phyloP scores from a whole-genome alignment of 2,797 vertebrate species.

The Diceros bicornis region DNA sequence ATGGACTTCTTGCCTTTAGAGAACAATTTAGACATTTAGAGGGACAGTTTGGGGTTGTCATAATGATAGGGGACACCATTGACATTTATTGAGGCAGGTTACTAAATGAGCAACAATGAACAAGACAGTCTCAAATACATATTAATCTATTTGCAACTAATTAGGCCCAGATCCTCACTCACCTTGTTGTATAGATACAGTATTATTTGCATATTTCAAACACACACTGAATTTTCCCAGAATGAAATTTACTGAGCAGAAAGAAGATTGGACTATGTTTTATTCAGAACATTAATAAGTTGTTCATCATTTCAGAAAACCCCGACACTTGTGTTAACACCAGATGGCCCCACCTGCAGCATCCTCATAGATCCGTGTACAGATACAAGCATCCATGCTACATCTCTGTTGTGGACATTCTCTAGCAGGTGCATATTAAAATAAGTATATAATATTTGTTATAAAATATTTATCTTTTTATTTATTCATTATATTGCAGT shows the following conservation, averaged over 20 bases:
- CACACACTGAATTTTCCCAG: neutral
- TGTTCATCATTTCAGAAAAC: constrained; percentile 10
- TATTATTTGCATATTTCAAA: neutral
- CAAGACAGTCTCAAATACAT: neutral
- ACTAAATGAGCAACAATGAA: neutral
- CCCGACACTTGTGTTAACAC: neutral
- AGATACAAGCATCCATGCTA: neutral
- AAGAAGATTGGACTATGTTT: neutral
- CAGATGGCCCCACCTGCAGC: neutral
- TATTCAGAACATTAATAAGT: neutral
- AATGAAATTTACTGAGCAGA: neutral
- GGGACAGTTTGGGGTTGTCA: neutral
- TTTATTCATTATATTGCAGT: neutral
- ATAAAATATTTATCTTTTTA: neutral
- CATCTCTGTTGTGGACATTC: no score
- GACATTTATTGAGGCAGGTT: neutral
- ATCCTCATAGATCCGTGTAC: no score
- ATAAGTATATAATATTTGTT: neutral
- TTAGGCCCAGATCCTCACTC: neutral
- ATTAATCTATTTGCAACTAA: neutral
- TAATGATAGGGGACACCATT: neutral
- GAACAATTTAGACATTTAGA: constrained; percentile 1
- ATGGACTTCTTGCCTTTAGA: neutral
- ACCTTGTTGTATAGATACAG: neutral
- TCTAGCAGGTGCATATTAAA: neutral